phyloP scores from a whole-genome alignment of 2,888 invertebrate species.

The Monoplex corrugatus region DNA sequence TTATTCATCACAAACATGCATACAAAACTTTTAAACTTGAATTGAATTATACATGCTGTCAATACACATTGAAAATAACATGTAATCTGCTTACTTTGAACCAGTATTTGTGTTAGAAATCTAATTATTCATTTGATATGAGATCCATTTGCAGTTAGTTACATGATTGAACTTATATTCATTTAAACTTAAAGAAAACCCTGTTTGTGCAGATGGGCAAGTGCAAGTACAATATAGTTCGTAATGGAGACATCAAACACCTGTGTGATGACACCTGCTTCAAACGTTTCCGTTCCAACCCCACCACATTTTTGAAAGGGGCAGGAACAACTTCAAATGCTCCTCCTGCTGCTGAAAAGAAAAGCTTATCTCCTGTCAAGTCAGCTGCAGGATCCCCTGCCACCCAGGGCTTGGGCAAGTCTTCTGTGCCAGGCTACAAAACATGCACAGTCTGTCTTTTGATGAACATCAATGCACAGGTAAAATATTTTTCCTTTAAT shows the following conservation, averaged over 20 bases:
- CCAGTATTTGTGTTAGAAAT: too few species aligned
- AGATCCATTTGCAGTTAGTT: neutral
- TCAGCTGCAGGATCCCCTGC: neutral
- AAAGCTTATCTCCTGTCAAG: neutral
- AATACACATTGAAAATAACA: too few species aligned
- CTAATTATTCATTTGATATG: too few species aligned
- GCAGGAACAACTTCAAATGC: neutral
- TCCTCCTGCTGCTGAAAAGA: neutral
- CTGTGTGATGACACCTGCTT: slow-evolving; percentile 81
- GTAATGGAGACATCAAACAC: slow-evolving; percentile 80
- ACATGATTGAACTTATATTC: neutral
- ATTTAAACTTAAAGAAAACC: neutral
- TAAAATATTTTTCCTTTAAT: too few species aligned
- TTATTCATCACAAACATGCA: too few species aligned
- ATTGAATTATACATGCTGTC: too few species aligned
- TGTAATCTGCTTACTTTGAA: too few species aligned
- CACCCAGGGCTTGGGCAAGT: neutral
- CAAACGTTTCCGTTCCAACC: slow-evolving; percentile 76
- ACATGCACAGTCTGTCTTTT: slow-evolving; percentile 76
- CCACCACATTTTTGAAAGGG: slow-evolving; percentile 71
- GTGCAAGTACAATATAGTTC: slow-evolving; percentile 81
- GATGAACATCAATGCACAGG: slow-evolving; percentile 70
- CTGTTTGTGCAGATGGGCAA: slow-evolving; percentile 69
- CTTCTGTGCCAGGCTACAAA: slow-evolving; percentile 63
- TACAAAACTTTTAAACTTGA: too few species aligned